Evolutionary conservation across 2,113 vertebrate species (phyloP), one percentile per base, ranked within the genome.

Genomic region (Etheostoma spectabile): DNA sequence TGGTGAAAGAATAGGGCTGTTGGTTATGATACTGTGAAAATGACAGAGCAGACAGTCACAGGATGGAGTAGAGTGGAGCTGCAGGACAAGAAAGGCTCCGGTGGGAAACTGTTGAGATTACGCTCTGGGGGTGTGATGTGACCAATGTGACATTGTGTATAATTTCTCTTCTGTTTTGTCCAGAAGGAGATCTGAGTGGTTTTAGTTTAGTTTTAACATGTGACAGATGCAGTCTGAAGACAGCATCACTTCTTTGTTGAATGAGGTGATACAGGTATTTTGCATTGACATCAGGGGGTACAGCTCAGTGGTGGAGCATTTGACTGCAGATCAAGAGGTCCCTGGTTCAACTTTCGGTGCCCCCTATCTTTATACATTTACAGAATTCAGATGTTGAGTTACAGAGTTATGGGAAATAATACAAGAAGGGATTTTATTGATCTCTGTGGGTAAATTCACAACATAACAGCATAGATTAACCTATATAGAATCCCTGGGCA

Each of bases 251-350:
- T 11, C 19, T n/a, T 70, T 1, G 49, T 15, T 74, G 6, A 12
- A n/a, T 21, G 6, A 21, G 45, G 19, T 38, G 5, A 11, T 6
- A 8, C 2, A 19, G 27, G 3, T 33, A 19, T 18, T 33, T 16
- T 1, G 12, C 8, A 18, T 18, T 6, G 13, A 1, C 0, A 0
- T 3, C 0, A 19, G 94, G 92, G 94, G 93, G 93, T 95, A 94
- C 95, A 95, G 94, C 94, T 96, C 94, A 96, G 95, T 94, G 93
- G 94, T 93, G 95, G 95, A 95, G 95, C 95, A 95, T 96, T 96
- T 96, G 95, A 96, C 95, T 96, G 94, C 94, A 96, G 94, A 95
- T 96, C 96, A 96, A 96, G 95, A 96, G 94, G 95, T 96, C 95
- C 86, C 93, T 79, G 91, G 95, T 96, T 97, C 95, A 96, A 97